Base-by-base conservation (phyloP, 2,888 invertebrate species). In the Caenorhabditis sulstoni region DNA sequence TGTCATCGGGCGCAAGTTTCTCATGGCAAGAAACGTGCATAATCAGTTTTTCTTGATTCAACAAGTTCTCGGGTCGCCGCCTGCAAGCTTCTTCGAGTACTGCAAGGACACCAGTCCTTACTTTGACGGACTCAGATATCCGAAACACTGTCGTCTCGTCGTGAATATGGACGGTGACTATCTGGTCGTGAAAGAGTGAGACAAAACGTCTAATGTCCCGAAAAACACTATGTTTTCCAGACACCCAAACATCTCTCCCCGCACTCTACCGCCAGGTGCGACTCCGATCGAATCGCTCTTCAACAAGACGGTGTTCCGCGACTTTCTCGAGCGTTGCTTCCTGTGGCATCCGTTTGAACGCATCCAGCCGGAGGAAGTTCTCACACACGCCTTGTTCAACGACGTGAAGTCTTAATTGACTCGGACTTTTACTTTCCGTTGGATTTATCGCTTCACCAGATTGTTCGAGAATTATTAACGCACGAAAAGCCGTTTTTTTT, bases 11-110 rank as follows among this genome's bases (percentile, higher is more conserved):
- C 35, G 20, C 1, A 29, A 16, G n/a, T 37, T 55, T 4, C 22
- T 66, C 3, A 8, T 9, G 16, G 66, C 47, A 35, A 3, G 1
- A 12, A 5, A 22, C 22, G 35, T 35, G 0, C 22, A 4, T 1
- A 47, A 66, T 11, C 66, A 66, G 22, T 47, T 66, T 20, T 18
- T 11, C 22, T 2, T 35, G 1, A 47, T 66, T 9, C 22, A 47
- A 7, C 35, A 66, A 12, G 47, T 23, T 20, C 45, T 66, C 3
- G 66, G 66, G 7, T 7, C 3, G 37, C 14, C 20, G 7, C 55
- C 66, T 0, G 45, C 20, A n/a, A 12, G 23, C 1, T 58, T 44
- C 22, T 41, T 41, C n/a, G 16, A 29, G 0, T 14, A 3, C 3
- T 44, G 44, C 29, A 11, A n/a, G 16, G 23, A 23, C 7, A 23